Evolutionary conservation across 2,113 vertebrate genomes (phyloP).

Genomic region (Phyllopteryx taeniolatus): DNA sequence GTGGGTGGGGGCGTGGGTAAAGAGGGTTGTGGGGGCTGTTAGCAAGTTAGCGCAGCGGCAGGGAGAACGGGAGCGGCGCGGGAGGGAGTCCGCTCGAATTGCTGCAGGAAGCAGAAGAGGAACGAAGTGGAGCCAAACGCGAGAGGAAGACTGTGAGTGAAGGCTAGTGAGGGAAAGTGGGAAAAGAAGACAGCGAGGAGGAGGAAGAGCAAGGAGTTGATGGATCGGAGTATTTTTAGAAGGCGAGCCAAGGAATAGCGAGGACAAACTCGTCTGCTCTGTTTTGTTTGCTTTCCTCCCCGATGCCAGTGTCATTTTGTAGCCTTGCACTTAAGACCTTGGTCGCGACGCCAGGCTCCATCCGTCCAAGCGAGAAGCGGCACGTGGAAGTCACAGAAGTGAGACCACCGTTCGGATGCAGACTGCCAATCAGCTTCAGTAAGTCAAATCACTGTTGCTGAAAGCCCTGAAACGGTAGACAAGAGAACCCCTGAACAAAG

Average conservation of each 20-base stretch:
- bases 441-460: conserved; percentile 32
- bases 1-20: not conserved
- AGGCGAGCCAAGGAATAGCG: conserved; percentile 12
- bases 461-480: conserved; percentile 17
- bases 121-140: conserved; percentile 41
- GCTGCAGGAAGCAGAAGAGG: conserved; percentile 21
- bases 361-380: conserved; percentile 1
- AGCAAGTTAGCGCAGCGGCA: not conserved
- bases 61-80: not conserved
- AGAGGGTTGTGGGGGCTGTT: not conserved
- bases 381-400: conserved; percentile 34
- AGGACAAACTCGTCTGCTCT: conserved; percentile 24
- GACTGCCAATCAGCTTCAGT: conserved; percentile 31
- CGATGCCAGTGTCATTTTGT: conserved; percentile 39
- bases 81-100: not conserved
- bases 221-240: conserved; percentile 68
- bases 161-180: conserved; percentile 41
- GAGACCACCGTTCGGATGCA: conserved; percentile 28
- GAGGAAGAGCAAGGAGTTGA: conserved; percentile 64
- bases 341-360: not conserved
- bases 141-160: conserved; percentile 42
- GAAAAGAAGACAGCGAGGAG: conserved; percentile 32
- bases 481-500: conserved; percentile 10
- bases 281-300: conserved; percentile 20
- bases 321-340: not conserved